A percentile compares a stretch with the other conserved stretches of the same genome.
phyloP scores from a whole-genome alignment of 2,888 invertebrate genomes.

The Drosophila mayaguana region DNA sequence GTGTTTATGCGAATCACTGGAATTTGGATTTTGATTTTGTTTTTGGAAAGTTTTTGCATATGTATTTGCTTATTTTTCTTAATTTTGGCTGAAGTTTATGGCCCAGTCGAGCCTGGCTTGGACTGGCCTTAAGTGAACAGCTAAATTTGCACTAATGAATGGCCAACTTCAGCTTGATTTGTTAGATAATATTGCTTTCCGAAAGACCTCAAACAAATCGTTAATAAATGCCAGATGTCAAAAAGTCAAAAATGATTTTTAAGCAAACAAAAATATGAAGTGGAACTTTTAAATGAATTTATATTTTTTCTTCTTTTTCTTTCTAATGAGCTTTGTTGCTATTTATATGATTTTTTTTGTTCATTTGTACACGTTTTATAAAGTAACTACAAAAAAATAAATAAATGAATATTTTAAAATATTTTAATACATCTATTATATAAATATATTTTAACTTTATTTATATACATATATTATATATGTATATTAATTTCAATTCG shows the following conservation, averaged over 20 bases:
- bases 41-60: slow-evolving; percentile 26
- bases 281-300: neutral
- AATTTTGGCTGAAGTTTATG: slow-evolving; percentile 31
- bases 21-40: slow-evolving; percentile 12
- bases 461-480: neutral
- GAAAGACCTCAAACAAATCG: neutral
- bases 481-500: no score
- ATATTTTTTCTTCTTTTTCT: no score
- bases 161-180: neutral
- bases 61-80: neutral
- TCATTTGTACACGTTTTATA: no score
- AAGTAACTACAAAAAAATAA: neutral
- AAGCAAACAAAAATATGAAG: neutral
- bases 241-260: no score
- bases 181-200: slow-evolving; percentile 6
- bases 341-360: no score
- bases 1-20: slow-evolving; percentile 18
- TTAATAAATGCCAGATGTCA: slow-evolving; percentile 22
- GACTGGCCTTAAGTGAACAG: slow-evolving; percentile 14
- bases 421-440: neutral
- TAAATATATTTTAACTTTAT: neutral
- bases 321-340: no score
- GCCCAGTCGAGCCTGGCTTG: neutral
- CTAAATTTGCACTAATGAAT: slow-evolving; percentile 12
- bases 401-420: slow-evolving; percentile 18